These are phyloP conservation scores for Junonia oenone DNA, from an alignment of 2,888 invertebrate species.

Conservation along the genomic window DNA sequence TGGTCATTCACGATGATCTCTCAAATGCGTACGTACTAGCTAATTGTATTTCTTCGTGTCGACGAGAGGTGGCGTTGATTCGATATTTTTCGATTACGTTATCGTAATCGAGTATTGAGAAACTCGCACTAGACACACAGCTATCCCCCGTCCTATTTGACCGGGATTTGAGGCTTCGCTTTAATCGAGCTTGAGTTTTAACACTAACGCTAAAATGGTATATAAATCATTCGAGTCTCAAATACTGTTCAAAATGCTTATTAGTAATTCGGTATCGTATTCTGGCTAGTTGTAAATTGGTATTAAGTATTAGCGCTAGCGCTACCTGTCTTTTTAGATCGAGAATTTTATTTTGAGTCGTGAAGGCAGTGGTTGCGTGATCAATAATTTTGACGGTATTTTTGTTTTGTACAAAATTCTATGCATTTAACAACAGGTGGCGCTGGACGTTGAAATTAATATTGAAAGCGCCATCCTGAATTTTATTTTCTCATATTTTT, in stretches of 20 bases:
- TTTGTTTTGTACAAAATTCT: conserved; percentile 5
- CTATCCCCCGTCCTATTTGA: conserved; percentile 32
- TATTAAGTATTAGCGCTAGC: conserved; percentile 26
- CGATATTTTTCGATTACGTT: too few species aligned
- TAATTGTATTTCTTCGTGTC: too few species aligned
- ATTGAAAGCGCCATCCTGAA: conserved; percentile 72
- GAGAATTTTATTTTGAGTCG: conserved; percentile 25
- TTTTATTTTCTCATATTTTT: conserved; percentile 33
- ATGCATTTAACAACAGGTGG: conserved; percentile 53
- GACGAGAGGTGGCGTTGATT: too few species aligned
- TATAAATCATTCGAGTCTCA: conserved; percentile 44
- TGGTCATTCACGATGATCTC: too few species aligned
- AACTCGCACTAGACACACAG: too few species aligned
- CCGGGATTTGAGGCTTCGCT: conserved; percentile 39
- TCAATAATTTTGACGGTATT: conserved; percentile 12
- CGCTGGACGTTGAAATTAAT: conserved; percentile 59
- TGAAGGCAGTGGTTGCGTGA: conserved; percentile 69
- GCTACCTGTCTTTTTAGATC: conserved; percentile 28
- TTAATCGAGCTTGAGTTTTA: conserved; percentile 30
- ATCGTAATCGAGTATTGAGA: too few species aligned
- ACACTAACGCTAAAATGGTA: conserved; percentile 11
- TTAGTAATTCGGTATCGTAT: conserved; percentile 29
- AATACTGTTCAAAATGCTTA: conserved; percentile 49
- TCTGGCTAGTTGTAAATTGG: conserved; percentile 26
- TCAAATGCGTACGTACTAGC: too few species aligned